These are phyloP conservation scores for Byasa hedistus DNA, from an alignment of 2,888 invertebrate genomes.

Conservation along the genomic window DNA sequence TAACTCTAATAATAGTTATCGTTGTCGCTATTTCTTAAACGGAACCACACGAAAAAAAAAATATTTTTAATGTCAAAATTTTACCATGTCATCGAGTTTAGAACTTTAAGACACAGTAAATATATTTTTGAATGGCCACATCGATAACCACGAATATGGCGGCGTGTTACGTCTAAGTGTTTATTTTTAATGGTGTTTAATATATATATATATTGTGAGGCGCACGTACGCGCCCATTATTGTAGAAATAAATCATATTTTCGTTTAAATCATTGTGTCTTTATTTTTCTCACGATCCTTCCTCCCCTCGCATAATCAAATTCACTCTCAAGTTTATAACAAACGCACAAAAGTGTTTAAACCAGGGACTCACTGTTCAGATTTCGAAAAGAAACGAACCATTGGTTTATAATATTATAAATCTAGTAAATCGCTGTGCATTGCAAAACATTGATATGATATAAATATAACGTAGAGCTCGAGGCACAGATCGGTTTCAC, in stretches of 20 bases:
- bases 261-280: constrained; percentile 71
- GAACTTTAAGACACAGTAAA: constrained; percentile 54
- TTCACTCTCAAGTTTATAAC: too few species aligned
- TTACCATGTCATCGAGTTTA: constrained; percentile 66
- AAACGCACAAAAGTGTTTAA: too few species aligned
- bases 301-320: too few species aligned
- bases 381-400: too few species aligned
- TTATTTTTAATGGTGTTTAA: constrained; percentile 70
- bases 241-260: constrained; percentile 80
- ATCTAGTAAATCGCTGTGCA: too few species aligned
- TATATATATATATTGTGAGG: constrained; percentile 67
- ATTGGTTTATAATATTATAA: too few species aligned
- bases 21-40: constrained; percentile 63
- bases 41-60: constrained; percentile 41
- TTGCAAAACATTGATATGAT: too few species aligned
- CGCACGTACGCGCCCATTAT: constrained; percentile 69
- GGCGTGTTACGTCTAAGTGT: constrained; percentile 65
- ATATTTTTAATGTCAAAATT: constrained; percentile 66
- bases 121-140: constrained; percentile 67
- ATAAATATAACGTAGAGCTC: too few species aligned
- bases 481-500: too few species aligned
- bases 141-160: constrained; percentile 60
- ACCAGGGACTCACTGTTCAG: too few species aligned
- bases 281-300: constrained; percentile 35
- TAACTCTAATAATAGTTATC: constrained; percentile 59